phyloP scores from a whole-genome alignment of 2,797 vertebrate species.

The Zalophus californianus region DNA sequence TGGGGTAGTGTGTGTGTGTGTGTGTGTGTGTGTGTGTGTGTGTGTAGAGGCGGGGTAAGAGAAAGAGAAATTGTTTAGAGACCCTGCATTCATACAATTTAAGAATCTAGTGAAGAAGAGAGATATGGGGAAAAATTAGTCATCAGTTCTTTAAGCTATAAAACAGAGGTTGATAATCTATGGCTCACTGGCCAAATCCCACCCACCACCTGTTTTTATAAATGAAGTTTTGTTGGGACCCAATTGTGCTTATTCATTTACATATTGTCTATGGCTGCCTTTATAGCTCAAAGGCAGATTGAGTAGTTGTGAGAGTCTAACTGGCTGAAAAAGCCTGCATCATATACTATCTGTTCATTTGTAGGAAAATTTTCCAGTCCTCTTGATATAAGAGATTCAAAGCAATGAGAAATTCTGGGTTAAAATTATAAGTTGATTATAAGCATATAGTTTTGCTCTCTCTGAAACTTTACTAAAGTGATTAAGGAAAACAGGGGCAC shows the following conservation, averaged over 20 bases:
- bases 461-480: not conserved
- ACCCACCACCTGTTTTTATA: not conserved
- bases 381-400: not conserved
- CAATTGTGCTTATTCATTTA: not conserved
- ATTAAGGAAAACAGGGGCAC: not conserved
- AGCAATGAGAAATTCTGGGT: not conserved
- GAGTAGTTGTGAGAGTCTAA: not conserved
- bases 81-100: not conserved
- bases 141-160: not conserved
- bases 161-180: not conserved
- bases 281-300: not conserved
- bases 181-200: not conserved
- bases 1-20: rapidly evolving
- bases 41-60: rapidly evolving
- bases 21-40: rapidly evolving
- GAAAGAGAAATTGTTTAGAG: not conserved
- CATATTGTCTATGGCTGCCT: not conserved
- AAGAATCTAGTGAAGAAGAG: not conserved
- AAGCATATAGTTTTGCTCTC: not conserved
- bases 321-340: not conserved
- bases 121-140: not conserved
- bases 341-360: not conserved
- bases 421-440: not conserved
- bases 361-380: not conserved
- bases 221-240: not conserved